Base-by-base conservation (phyloP, 2,888 invertebrate genomes). In the Volucella inflata region DNA sequence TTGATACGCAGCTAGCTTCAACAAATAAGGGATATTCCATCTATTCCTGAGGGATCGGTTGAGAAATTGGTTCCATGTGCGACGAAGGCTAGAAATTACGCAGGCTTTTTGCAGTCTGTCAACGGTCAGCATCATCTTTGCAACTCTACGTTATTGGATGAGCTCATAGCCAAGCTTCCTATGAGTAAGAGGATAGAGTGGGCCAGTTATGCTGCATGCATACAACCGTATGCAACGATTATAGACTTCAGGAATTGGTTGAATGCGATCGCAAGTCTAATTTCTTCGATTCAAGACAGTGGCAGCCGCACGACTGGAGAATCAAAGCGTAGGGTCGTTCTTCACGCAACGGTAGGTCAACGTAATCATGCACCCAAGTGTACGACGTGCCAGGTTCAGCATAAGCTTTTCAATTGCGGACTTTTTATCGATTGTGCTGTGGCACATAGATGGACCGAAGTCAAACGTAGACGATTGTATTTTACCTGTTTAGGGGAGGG, bases 21-120 rank as follows among this genome's bases (percentile, higher is more conserved):
- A 11, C 70, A 82, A 51, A 51, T 82, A 44, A 55, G 71, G n/a
- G 75, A 75, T 55, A 48, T 83, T 57, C 51, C 40, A 8, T 14
- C 67, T 11, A 77, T 82, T 17, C n/a, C 51, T 11, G 70, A 70
- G 46, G n/a, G 44, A 2, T 44, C 51, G 8, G 16, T 48, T 8
- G 85, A 81, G 44, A 74, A 76, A 51, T 46, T 78, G 10, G 14
- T 70, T 10, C 16, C 65, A 50, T 67, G 71, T 16, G 38, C 84
- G 11, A 84, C 68, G 16, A 78, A 72, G 51, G 46, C 64, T 4
- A 65, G 42, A 12, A 79, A 79, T 44, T 42, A 78, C 1, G 72
- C 55, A 4, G 14, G n/a, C 16, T 72, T 72, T 44, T n/a, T n/a
- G n/a, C n/a, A n/a, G n/a, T n/a, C n/a, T n/a, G n/a, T n/a, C n/a